phyloP scores from a whole-genome alignment of 53 echinoderm and acorn worm species.

The Patiria pectinifera region DNA sequence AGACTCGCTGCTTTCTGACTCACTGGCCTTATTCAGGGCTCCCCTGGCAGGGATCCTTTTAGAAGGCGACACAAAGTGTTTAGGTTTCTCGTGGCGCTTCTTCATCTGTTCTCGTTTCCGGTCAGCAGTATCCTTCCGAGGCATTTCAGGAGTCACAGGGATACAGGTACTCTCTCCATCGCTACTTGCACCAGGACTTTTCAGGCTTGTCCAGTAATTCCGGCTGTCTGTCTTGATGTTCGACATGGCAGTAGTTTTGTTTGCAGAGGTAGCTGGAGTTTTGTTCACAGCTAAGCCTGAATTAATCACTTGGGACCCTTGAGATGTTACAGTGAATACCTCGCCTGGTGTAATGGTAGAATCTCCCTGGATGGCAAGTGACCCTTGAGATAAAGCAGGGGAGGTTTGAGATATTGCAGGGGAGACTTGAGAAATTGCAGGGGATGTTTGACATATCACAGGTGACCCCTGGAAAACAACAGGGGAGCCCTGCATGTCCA shows the following conservation, averaged over 20 bases:
- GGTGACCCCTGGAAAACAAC: slow-evolving; percentile 37
- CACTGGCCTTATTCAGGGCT: slow-evolving; percentile 52
- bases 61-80: slow-evolving; percentile 68
- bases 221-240: slow-evolving; percentile 1
- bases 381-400: slow-evolving; percentile 21
- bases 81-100: slow-evolving; percentile 65
- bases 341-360: not conserved
- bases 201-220: slow-evolving; percentile 54
- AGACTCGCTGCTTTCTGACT: slow-evolving; percentile 96
- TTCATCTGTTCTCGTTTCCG: slow-evolving; percentile 70
- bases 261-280: slow-evolving; percentile 4
- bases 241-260: not conserved
- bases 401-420: slow-evolving; percentile 18
- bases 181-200: slow-evolving; percentile 74
- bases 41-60: slow-evolving; percentile 70
- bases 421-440: slow-evolving; percentile 25
- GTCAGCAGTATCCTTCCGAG: slow-evolving; percentile 49
- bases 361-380: slow-evolving; percentile 15
- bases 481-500: slow-evolving; percentile 54
- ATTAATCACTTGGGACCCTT: slow-evolving; percentile 15
- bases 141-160: slow-evolving; percentile 45
- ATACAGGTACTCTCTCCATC: slow-evolving; percentile 76
- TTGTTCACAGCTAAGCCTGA: not conserved
- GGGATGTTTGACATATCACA: slow-evolving; percentile 22
- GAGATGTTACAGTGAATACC: not conserved